Conservation (phyloP, 2,888 invertebrate species). For the Luperina nickerlii region DNA sequence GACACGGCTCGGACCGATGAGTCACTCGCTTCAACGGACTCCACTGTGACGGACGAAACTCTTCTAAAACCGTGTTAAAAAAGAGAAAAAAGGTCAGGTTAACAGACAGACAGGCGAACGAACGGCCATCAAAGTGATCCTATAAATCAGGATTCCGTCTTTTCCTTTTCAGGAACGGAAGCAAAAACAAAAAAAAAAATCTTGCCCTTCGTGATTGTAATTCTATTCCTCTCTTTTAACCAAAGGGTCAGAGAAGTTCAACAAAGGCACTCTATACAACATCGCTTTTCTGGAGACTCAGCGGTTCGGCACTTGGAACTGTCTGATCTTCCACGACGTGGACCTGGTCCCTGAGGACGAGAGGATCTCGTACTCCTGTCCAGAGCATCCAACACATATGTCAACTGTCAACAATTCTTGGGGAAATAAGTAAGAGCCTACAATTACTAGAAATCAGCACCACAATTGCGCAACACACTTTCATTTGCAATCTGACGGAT, state of each 20-base stretch:
- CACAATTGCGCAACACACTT: background rate
- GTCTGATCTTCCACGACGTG: slow-evolving; percentile 58
- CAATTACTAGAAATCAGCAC: background rate
- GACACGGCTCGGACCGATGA: too few relatives aligned
- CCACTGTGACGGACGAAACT: too few relatives aligned
- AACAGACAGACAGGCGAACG: too few relatives aligned
- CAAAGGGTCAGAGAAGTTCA: slow-evolving; percentile 54
- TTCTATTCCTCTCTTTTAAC: background rate
- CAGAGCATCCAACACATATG: slow-evolving; percentile 43
- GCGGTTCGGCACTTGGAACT: slow-evolving; percentile 57
- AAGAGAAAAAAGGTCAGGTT: too few relatives aligned
- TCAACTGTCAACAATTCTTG: slow-evolving; percentile 6
- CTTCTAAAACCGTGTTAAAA: too few relatives aligned
- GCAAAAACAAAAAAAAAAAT: background rate
- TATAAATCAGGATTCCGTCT: background rate
- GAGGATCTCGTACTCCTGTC: slow-evolving; percentile 52
- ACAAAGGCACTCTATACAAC: slow-evolving; percentile 58
- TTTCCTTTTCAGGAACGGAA: background rate
- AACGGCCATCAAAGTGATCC: too few relatives aligned
- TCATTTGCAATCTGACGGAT: too few relatives aligned
- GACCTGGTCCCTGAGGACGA: slow-evolving; percentile 54
- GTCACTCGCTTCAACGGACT: too few relatives aligned
- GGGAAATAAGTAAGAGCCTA: slow-evolving; percentile 3
- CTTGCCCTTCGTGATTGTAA: background rate
- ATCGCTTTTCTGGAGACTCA: slow-evolving; percentile 58